A percentile compares a stretch with the other conserved stretches of the same genome.
These are phyloP conservation scores for Paramormyrops hopkinsi DNA, from an alignment of 2,797 vertebrate species.

Conservation along the genomic window DNA sequence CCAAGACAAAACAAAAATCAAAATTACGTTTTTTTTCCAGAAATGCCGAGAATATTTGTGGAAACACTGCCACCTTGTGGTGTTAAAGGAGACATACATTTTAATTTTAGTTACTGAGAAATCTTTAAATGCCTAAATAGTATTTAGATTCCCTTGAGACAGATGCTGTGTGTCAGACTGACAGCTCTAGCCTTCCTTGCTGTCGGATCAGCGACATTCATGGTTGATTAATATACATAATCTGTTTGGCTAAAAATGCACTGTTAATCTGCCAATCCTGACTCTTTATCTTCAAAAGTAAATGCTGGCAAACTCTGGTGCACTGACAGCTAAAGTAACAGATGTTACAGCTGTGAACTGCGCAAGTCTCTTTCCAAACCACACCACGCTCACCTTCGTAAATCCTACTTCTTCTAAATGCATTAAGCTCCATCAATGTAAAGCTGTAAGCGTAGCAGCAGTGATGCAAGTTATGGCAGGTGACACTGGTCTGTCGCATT, in stretches of 20 bases:
- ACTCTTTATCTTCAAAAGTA: not conserved
- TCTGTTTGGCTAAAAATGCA: not conserved
- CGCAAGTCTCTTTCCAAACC: not conserved
- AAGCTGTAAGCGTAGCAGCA: not conserved
- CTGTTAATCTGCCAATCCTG: not conserved
- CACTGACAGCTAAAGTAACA: not conserved
- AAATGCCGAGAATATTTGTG: not conserved
- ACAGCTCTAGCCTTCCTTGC: not conserved
- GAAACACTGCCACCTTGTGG: conserved; percentile 10
- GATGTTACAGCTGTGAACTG: not conserved
- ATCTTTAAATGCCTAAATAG: not conserved
- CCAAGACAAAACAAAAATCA: not conserved
- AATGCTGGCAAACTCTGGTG: not conserved
- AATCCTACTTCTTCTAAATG: not conserved
- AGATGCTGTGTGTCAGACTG: not conserved
- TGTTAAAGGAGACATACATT: not conserved
- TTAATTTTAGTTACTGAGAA: not conserved
- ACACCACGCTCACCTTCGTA: not conserved
- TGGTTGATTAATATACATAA: not conserved
- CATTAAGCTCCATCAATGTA: not conserved
- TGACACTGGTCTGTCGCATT: not conserved
- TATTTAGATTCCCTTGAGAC: not conserved
- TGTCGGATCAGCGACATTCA: not conserved
- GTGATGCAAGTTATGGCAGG: not conserved
- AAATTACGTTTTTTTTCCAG: not conserved